Evolutionary conservation across 2,888 invertebrate species (phyloP), one percentile per base, ranked within the genome.

Genomic region (Thereva nobilitata): DNA sequence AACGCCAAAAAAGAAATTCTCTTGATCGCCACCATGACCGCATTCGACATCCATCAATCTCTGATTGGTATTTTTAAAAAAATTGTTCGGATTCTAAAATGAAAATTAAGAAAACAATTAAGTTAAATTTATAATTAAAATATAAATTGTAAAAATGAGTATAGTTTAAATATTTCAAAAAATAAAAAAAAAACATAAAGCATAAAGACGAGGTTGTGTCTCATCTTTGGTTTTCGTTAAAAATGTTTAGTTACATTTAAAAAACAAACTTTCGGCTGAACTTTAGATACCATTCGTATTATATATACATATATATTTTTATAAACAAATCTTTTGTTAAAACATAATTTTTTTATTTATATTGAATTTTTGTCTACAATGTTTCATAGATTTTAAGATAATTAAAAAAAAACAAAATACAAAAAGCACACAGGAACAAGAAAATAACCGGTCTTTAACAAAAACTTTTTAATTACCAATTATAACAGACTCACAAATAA

Each of bases 231-330:
- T 12, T 12, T 61, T 61, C 41, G 49, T 49, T 61, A 50, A 61
- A 50, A 40, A 50, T 12, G 5, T 61, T 61, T 61, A 50, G 38
- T 74, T 76, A 73, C 72, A 71, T 73, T 73, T 68, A 61, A 65
- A 67, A 41, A 59, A 57, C 63, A 50, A 70, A 76, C 73, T 77
- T 77, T 77, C 75, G 78, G 78, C 77, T 74, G 75, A 71, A 70
- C 70, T 72, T 74, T 73, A 70, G 71, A 68, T 72, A 67, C 23
- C 23, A 23, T 23, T 23, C 23, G 23, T 23, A 23, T 23, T 23
- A 23, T 23, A 23, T 23, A 23, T 23, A 23, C 23, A 23, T 23
- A 23, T 23, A 23, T 23, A 23, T 23, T 23, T 23, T 23, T 23
- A 23, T 23, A 23, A 23, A 23, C 23, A 23, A 23, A 23, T 23